Percentiles rank a stretch among this genome's conserved stretches.
These are phyloP conservation scores for Zaprionus obscuricornis DNA, from an alignment of 2,888 invertebrate species.

Conservation along the genomic window DNA sequence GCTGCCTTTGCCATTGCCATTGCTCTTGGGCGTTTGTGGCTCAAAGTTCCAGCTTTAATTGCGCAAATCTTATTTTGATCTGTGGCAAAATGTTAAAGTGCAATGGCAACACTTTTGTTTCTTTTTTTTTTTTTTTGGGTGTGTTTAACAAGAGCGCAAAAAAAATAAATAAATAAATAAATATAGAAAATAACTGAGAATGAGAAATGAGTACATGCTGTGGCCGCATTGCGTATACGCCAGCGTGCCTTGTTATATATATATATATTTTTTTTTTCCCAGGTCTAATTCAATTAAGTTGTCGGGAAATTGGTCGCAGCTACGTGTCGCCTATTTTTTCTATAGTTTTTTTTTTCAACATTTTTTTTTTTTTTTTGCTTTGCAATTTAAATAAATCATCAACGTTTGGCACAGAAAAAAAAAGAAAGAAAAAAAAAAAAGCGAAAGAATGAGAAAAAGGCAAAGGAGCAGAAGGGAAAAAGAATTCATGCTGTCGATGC, in stretches of 20 bases:
- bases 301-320: constrained; percentile 62
- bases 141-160: too few species aligned
- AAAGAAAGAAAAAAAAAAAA: too few species aligned
- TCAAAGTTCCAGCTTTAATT: too few species aligned
- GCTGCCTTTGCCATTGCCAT: too few species aligned
- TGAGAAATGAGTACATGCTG: constrained; percentile 13
- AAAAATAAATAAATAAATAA: too few species aligned
- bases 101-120: constrained; percentile 27
- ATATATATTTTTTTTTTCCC: too few species aligned
- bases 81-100: constrained; percentile 71
- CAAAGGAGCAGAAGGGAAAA: too few species aligned
- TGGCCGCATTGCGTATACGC: constrained; percentile 60
- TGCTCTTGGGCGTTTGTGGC: too few species aligned
- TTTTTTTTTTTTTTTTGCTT: constrained; percentile 34
- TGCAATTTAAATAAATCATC: constrained; percentile 82
- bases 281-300: constrained; percentile 70
- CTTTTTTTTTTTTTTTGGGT: constrained; percentile 14
- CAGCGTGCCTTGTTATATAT: constrained; percentile 23
- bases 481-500: constrained; percentile 66
- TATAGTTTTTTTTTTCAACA: constrained; percentile 14
- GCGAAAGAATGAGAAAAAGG: too few species aligned
- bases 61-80: constrained; percentile 40
- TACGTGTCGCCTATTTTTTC: constrained; percentile 59
- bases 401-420: constrained; percentile 52
- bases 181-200: constrained; percentile 25